Conservation (phyloP, 2,113 vertebrate genomes). For the Ahaetulla prasina region DNA sequence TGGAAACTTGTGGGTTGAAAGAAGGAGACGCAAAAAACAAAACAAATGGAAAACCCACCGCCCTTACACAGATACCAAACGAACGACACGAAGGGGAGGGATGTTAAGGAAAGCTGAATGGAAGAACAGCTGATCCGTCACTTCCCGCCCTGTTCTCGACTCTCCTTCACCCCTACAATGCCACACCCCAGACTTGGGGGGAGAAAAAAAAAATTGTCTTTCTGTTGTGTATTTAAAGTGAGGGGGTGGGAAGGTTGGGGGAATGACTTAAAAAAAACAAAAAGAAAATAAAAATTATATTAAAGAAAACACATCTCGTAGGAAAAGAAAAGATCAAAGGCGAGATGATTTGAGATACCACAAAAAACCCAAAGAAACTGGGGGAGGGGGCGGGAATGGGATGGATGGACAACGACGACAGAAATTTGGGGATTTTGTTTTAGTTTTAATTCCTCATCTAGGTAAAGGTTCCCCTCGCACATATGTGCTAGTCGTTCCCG, state of each 20-base stretch:
- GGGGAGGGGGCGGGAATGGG: too few species aligned
- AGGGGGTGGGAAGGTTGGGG: conserved; percentile 5
- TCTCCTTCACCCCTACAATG: neutral
- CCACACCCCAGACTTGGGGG: conserved; percentile 6
- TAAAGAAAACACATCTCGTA: conserved; percentile 9
- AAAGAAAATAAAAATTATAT: conserved; percentile 30
- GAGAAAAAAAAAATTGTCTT: neutral
- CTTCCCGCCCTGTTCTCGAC: neutral
- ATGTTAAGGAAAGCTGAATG: neutral
- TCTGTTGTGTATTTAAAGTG: conserved; percentile 38
- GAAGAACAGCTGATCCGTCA: neutral
- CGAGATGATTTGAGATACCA: neutral
- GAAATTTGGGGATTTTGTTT: neutral
- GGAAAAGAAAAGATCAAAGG: neutral
- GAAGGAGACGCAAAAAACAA: neutral
- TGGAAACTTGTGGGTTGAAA: conserved; percentile 16
- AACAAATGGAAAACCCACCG: neutral
- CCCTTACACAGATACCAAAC: conserved; percentile 19
- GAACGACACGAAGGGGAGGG: neutral
- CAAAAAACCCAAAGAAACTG: too few species aligned
- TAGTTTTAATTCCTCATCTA: neutral
- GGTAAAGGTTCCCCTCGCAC: too few species aligned
- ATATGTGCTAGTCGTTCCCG: too few species aligned
- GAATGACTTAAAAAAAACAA: neutral
- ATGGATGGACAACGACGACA: too few species aligned